Base-by-base conservation (phyloP, 2,888 invertebrate genomes). In the Eupithecia abbreviata region DNA sequence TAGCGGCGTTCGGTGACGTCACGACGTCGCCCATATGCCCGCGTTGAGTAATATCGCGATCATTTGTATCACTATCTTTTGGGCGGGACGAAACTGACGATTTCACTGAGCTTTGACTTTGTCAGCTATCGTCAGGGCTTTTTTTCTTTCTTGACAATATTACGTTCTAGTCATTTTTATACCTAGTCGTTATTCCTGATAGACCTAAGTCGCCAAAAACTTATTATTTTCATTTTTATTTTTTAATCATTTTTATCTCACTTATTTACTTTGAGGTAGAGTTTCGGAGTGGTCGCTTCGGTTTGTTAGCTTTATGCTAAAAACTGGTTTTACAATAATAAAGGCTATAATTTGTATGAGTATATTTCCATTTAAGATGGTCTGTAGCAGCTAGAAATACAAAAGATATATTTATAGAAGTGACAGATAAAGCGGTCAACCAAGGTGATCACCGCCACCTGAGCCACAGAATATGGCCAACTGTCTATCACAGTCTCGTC, bases 351-450 rank as follows among this genome's bases (percentile, higher is more conserved):
- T 67, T 15, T 15, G 12, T 65, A 7, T 9, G 13, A 67, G 67
- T n/a, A 43, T 45, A n/a, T 68, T 68, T n/a, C 18, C 67, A 68
- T 68, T 43, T 68, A 9, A 58, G 55, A 67, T 15, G n/a, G 43
- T 75, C 6, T 58, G 2, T 69, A 72, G 41, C 12, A n/a, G 13
- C 10, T 67, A 13, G 18, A 41, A 3, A 67, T 71, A 55, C 42
- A 72, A 65, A 68, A 15, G 43, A 9, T 49, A 51, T 73, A 75
- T 75, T 73, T 67, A 75, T 78, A 78, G 75, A 73, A 71, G 42
- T 75, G 77, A 77, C 74, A 51, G 70, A 75, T 49, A 42, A 75
- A 73, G 73, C 71, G 67, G 72, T 67, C 49, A 73, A 71, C 75
- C 73, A 71, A 67, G 71, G 71, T 69, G 45, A 72, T 72, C 69